Evolutionary conservation across 2,113 vertebrate genomes (phyloP), one percentile per base, ranked within the genome.

Genomic region (Ailurus styani): DNA sequence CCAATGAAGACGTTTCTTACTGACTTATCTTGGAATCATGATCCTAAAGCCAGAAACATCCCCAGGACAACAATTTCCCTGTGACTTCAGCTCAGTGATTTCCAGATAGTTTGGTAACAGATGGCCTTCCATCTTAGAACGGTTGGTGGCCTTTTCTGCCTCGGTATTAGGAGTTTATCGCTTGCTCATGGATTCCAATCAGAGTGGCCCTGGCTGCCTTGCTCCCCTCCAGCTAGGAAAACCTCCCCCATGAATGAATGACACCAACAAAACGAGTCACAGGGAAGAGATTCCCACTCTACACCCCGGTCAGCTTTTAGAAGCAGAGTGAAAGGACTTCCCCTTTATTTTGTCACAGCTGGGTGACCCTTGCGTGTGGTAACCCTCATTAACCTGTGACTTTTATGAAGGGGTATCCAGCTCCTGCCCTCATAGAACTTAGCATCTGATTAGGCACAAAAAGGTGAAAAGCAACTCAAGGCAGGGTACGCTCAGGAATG

Each of bases 81-180:
- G 87, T 54, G 31, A 55, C 40, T 90, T 96, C 47, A 93, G 75
- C 47, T 90, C 62, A 75, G 0, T 66, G n/a, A 93, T 94, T 95
- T 96, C 68, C 87, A 73, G 84, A 66, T 13, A 90, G 40, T 73
- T 93, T 96, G 91, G 73, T 55, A 90, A 70, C 68, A 85, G 66
- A 66, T 72, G 25, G 87, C 29, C 81, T 93, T 93, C 31, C 68
- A 40, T 68, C 47, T 87, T 66, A 55, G 68, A 87, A 62, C 13
- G 18, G 40, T 42, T 54, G n/a, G 75, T 96, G 84, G n/a, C 85
- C 87, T 83, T 96, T 92, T 64, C 75, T 94, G 60, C 45, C 60
- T 66, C 27, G 34, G 40, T 84, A 40, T 75, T n/a, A 70, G 77
- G 37, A 60, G 27, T 78, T 87, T 72, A 87, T 87, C 9, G 27